Evolutionary conservation across 2,888 invertebrate genomes (phyloP).

Genomic region (Osmoderma eremita): DNA sequence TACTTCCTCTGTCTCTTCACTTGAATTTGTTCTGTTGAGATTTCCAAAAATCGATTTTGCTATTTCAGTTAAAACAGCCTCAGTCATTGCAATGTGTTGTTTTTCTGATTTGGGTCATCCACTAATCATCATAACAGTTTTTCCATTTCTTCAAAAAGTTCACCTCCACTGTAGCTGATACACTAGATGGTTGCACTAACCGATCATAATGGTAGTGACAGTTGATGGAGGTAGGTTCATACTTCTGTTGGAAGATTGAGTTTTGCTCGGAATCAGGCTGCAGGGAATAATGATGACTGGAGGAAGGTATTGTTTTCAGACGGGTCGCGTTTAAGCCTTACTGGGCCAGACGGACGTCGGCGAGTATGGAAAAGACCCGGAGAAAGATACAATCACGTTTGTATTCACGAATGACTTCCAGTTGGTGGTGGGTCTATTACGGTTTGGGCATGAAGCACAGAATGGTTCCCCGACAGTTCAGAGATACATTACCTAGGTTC

Average conservation of each 20-base stretch:
- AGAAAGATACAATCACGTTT: slow-evolving; percentile 34
- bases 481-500: too few species aligned
- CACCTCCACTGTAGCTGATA: not conserved
- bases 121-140: not conserved
- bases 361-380: slow-evolving; percentile 44
- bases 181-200: not conserved
- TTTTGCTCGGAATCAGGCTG: slow-evolving; percentile 37
- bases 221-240: slow-evolving; percentile 10
- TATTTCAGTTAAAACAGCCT: slow-evolving; percentile 18
- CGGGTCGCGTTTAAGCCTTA: slow-evolving; percentile 45
- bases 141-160: not conserved
- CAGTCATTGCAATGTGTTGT: slow-evolving; percentile 8
- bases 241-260: not conserved
- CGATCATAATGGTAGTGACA: slow-evolving; percentile 1
- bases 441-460: too few species aligned
- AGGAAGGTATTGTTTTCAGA: slow-evolving; percentile 45
- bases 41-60: slow-evolving; percentile 7
- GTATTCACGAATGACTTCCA: not conserved
- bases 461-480: too few species aligned
- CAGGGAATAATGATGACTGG: slow-evolving; percentile 44
- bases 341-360: slow-evolving; percentile 43
- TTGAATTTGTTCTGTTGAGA: not conserved
- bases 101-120: slow-evolving; percentile 16
- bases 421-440: slow-evolving; percentile 7
- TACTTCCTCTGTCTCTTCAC: slow-evolving; percentile 38